Conservation (phyloP, 2,888 invertebrate species). For the Drosophila picticornis region DNA sequence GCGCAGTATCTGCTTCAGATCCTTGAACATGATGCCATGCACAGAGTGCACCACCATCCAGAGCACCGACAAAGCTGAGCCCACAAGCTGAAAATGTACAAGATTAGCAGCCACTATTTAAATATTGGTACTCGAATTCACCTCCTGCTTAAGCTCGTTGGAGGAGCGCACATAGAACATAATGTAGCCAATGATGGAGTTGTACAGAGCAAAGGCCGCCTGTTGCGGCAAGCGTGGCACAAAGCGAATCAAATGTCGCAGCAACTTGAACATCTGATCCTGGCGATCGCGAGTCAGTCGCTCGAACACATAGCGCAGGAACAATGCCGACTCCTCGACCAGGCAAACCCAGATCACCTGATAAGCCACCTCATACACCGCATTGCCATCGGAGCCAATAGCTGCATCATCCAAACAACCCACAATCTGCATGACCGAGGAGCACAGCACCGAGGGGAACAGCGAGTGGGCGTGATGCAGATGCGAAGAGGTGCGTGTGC, state of each 20-base stretch:
- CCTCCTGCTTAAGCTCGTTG: constrained; percentile 96
- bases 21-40: constrained; percentile 99
- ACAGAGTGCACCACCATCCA: constrained; percentile 99
- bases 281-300: constrained; percentile 96
- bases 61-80: constrained; percentile 96
- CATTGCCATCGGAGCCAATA: constrained; percentile 96
- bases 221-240: constrained; percentile 97
- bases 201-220: constrained; percentile 98
- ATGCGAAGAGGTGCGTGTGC: constrained; percentile 91
- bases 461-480: constrained; percentile 96
- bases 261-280: constrained; percentile 96
- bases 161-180: constrained; percentile 99
- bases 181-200: constrained; percentile 99
- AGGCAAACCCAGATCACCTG: constrained; percentile 98
- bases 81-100: constrained; percentile 88
- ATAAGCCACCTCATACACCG: constrained; percentile 98
- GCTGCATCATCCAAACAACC: constrained; percentile 98
- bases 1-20: constrained; percentile 98
- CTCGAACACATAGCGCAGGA: constrained; percentile 97
- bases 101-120: background rate
- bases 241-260: constrained; percentile 96
- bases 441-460: constrained; percentile 98
- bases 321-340: constrained; percentile 98
- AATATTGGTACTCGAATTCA: constrained; percentile 27
- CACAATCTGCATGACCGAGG: constrained; percentile 97